Percentiles rank a stretch among this genome's conserved stretches.
Evolutionary conservation across 1,140 invertebrate species (phyloP).

Genomic region (Argopecten irradians): DNA sequence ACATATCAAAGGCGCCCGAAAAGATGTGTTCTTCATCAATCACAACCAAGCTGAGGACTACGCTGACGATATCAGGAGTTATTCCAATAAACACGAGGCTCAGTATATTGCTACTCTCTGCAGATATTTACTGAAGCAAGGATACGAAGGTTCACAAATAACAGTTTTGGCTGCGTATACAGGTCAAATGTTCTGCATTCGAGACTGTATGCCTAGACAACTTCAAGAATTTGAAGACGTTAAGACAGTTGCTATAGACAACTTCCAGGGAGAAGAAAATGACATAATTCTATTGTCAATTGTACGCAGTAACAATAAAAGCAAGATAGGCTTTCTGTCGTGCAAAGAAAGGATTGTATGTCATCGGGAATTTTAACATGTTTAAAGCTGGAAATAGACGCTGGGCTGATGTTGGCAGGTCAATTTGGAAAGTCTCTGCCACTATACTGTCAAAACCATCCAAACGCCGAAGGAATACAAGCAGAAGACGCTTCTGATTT

Average conservation of each 20-base stretch:
- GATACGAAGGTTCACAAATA: not conserved
- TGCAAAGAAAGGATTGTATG: slow-evolving; percentile 85
- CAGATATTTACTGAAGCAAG: no score
- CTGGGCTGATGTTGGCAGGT: slow-evolving; percentile 74
- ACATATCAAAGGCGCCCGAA: slow-evolving; percentile 70
- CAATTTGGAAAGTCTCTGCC: slow-evolving; percentile 64
- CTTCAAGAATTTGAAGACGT: slow-evolving; percentile 59
- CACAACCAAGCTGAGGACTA: slow-evolving; percentile 72
- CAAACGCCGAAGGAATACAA: slow-evolving; percentile 50
- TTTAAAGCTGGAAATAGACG: slow-evolving; percentile 71
- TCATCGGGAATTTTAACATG: slow-evolving; percentile 84
- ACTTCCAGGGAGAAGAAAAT: slow-evolving; percentile 86
- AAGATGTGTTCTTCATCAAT: slow-evolving; percentile 75
- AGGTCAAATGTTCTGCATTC: slow-evolving; percentile 69
- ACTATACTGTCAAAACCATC: slow-evolving; percentile 76
- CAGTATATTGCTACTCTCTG: no score
- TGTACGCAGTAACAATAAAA: slow-evolving; percentile 83
- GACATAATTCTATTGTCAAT: slow-evolving; percentile 90
- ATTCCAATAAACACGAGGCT: no score
- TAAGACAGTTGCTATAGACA: slow-evolving; percentile 85
- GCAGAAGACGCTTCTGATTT: slow-evolving; percentile 68
- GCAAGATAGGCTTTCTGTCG: slow-evolving; percentile 86
- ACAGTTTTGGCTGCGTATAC: slow-evolving; percentile 74
- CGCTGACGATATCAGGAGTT: no score
- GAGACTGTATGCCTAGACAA: slow-evolving; percentile 60